A percentile compares a stretch with the other conserved stretches of the same genome.
Conservation (phyloP, 2,888 invertebrate genomes). For the Gnatocerus cornutus region DNA sequence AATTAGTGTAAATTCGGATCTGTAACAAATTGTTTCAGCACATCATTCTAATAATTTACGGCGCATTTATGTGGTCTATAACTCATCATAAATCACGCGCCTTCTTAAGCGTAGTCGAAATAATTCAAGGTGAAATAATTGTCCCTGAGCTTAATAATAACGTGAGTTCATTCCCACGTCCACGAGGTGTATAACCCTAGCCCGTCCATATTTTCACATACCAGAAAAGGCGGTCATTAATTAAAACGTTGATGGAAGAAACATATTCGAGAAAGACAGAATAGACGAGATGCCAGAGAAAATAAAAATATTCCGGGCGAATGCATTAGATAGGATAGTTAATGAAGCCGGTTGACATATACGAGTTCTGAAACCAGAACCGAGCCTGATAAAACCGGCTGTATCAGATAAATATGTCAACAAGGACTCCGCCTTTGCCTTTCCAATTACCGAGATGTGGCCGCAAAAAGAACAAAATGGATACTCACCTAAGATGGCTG, state of each 20-base stretch:
- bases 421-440: constrained; percentile 66
- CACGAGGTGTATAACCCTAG: constrained; percentile 10
- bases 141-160: too few relatives aligned
- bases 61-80: constrained; percentile 10
- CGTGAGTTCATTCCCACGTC: constrained; percentile 16
- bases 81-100: constrained; percentile 8
- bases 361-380: constrained; percentile 65
- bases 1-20: not conserved
- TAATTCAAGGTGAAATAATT: not conserved
- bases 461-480: constrained; percentile 64
- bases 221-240: constrained; percentile 46
- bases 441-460: constrained; percentile 64
- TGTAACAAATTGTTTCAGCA: constrained; percentile 15
- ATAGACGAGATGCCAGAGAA: constrained; percentile 42
- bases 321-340: constrained; percentile 64
- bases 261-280: constrained; percentile 38
- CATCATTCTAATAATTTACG: constrained; percentile 15
- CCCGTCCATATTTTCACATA: constrained; percentile 13
- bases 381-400: constrained; percentile 67
- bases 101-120: not conserved
- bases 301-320: constrained; percentile 59
- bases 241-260: constrained; percentile 52
- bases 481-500: constrained; percentile 69
- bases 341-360: constrained; percentile 67
- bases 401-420: constrained; percentile 71